Percentiles rank a stretch among this genome's conserved stretches.
Evolutionary conservation across 2,888 invertebrate species (phyloP).

Genomic region (Agrotis ipsilon): DNA sequence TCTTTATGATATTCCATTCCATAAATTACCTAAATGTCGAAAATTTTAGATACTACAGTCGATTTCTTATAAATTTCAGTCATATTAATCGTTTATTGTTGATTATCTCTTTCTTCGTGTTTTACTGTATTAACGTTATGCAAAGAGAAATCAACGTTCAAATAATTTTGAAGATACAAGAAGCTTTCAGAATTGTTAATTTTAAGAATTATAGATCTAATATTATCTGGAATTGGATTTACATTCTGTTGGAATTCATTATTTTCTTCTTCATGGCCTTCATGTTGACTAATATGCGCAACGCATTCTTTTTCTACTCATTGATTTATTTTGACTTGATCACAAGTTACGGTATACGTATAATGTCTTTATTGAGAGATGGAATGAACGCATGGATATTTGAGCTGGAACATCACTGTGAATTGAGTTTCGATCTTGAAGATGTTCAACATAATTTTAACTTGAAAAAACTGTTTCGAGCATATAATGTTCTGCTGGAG

Average conservation of each 20-base stretch:
- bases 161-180: slow-evolving; percentile 20
- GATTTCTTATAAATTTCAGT: neutral
- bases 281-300: neutral
- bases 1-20: too few species aligned
- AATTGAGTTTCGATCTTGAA: neutral
- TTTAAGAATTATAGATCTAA: neutral
- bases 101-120: neutral
- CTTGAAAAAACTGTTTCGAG: neutral
- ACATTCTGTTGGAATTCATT: neutral
- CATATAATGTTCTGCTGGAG: slow-evolving; percentile 1
- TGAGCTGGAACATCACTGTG: neutral
- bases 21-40: neutral
- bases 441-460: neutral
- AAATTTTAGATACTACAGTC: neutral
- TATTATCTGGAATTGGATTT: slow-evolving; percentile 14
- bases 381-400: slow-evolving; percentile 11
- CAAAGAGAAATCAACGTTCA: neutral
- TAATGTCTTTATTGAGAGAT: slow-evolving; percentile 14
- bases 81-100: slow-evolving; percentile 1
- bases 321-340: slow-evolving; percentile 20
- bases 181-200: neutral
- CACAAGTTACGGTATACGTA: neutral
- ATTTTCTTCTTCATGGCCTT: neutral
- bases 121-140: slow-evolving; percentile 7
- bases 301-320: slow-evolving; percentile 10